A percentile compares a stretch with the other conserved stretches of the same genome.
Conservation (phyloP, 2,888 invertebrate genomes). For the Mesochorus sp. region DNA sequence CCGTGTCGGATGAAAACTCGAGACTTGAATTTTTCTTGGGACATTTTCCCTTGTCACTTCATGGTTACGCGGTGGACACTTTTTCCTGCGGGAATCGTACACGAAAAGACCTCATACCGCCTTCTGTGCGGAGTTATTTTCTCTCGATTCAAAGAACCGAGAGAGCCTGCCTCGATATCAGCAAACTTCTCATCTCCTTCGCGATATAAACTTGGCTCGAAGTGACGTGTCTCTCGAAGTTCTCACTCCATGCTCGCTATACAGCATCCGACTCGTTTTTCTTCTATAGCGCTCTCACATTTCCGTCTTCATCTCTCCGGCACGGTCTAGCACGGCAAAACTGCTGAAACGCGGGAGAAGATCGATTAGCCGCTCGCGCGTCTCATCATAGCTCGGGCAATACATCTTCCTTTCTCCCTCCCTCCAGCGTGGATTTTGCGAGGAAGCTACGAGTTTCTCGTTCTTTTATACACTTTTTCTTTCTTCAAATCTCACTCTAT, state of each 20-base stretch:
- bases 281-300: constrained; percentile 9
- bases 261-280: constrained; percentile 3
- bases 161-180: constrained; percentile 19
- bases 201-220: constrained; percentile 30
- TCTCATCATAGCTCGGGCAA: constrained; percentile 47
- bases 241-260: background rate
- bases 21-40: background rate
- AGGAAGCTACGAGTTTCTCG: background rate
- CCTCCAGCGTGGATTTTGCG: constrained; percentile 6
- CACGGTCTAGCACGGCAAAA: constrained; percentile 22
- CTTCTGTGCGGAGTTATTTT: background rate
- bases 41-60: background rate
- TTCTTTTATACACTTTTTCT: constrained; percentile 11
- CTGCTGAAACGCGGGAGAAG: constrained; percentile 42
- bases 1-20: background rate
- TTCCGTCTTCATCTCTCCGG: constrained; percentile 24
- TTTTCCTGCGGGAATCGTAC: constrained; percentile 14
- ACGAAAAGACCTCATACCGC: background rate
- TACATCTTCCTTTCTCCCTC: constrained; percentile 51
- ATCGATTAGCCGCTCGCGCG: constrained; percentile 55
- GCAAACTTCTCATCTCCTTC: constrained; percentile 23
- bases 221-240: constrained; percentile 9
- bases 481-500: background rate
- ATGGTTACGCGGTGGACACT: background rate
- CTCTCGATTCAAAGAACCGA: background rate